A percentile compares a stretch with the other conserved stretches of the same genome.
Conservation (phyloP, 2,113 vertebrate genomes). For the Anas platyrhynchos region DNA sequence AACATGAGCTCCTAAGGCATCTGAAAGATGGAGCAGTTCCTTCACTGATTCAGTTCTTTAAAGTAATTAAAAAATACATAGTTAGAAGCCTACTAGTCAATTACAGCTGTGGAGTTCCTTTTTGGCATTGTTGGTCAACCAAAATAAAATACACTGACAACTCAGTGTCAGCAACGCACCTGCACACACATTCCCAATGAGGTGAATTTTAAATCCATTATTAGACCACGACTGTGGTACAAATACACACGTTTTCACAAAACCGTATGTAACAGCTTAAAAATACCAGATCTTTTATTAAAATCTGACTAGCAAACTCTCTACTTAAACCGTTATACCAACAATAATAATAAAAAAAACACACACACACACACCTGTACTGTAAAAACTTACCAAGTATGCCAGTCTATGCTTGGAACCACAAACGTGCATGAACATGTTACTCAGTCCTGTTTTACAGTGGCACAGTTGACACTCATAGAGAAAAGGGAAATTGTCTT, state of each 20-base stretch:
- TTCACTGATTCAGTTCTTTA: neutral
- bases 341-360: neutral
- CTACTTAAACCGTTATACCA: neutral
- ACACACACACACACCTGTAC: neutral
- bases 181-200: neutral
- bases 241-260: neutral
- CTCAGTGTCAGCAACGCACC: neutral
- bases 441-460: constrained; percentile 40
- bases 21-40: neutral
- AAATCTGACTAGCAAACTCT: neutral
- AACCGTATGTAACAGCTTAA: neutral
- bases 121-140: neutral
- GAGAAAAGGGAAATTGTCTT: constrained; percentile 17
- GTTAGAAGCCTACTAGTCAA: neutral
- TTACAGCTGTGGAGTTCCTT: neutral
- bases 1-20: neutral
- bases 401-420: constrained; percentile 56
- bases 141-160: neutral
- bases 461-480: constrained; percentile 67
- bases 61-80: neutral
- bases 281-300: neutral
- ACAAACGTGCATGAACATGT: constrained; percentile 73
- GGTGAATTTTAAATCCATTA: neutral
- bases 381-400: constrained; percentile 60
- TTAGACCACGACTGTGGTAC: neutral